Conservation (phyloP, 2,888 invertebrate genomes). For the Danaus chrysippus region DNA sequence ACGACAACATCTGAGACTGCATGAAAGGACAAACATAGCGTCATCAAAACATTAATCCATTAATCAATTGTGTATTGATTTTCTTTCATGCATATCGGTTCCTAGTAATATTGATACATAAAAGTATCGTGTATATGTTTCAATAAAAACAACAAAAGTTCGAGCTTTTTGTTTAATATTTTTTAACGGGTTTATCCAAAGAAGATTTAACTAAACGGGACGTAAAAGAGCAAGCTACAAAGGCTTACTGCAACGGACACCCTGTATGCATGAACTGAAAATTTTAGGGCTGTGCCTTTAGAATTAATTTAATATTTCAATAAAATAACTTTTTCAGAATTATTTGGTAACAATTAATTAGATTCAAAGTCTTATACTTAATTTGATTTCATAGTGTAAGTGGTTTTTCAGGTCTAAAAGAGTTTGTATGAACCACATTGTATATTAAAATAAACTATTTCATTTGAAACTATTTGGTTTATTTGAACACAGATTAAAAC, state of each 20-base stretch:
- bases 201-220: slow-evolving; percentile 32
- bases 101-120: background rate
- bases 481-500: too few relatives aligned
- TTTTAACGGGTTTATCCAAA: slow-evolving; percentile 23
- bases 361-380: too few relatives aligned
- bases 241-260: slow-evolving; percentile 38
- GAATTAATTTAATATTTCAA: background rate
- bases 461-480: too few relatives aligned
- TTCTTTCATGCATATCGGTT: too few relatives aligned
- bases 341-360: background rate
- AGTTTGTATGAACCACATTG: too few relatives aligned
- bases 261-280: slow-evolving; percentile 20
- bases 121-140: background rate
- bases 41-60: too few relatives aligned
- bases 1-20: too few relatives aligned
- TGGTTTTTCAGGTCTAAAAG: too few relatives aligned
- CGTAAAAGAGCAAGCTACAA: slow-evolving; percentile 33
- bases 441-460: too few relatives aligned
- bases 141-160: slow-evolving; percentile 1
- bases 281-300: slow-evolving; percentile 23
- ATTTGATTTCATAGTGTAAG: too few relatives aligned
- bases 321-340: background rate
- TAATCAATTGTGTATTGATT: too few relatives aligned
- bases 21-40: too few relatives aligned
- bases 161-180: slow-evolving; percentile 16